phyloP scores from a whole-genome alignment of 1,140 invertebrate species.

The Ylistrum balloti region DNA sequence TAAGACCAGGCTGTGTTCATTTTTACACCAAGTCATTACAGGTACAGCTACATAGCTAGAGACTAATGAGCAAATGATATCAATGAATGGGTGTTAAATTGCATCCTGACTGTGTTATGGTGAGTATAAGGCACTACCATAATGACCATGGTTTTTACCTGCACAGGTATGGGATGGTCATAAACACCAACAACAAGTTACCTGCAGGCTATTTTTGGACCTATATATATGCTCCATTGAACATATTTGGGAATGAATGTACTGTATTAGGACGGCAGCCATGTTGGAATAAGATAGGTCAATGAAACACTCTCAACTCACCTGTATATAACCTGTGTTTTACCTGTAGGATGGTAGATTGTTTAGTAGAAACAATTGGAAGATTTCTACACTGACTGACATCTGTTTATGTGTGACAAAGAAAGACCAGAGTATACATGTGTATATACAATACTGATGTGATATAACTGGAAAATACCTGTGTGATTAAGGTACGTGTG shows the following conservation, averaged over 20 bases:
- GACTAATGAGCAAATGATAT: neutral
- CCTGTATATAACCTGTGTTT: neutral
- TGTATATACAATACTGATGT: too few relatives aligned
- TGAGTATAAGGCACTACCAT: neutral
- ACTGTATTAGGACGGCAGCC: constrained; percentile 48
- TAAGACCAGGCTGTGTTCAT: neutral
- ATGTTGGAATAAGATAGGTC: constrained; percentile 48
- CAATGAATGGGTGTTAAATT: neutral
- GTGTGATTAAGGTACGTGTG: constrained; percentile 42
- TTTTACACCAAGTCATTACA: neutral
- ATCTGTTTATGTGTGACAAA: neutral
- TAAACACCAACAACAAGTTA: constrained; percentile 10
- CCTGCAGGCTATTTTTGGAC: constrained; percentile 53
- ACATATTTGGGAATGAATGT: constrained; percentile 32
- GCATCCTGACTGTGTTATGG: neutral
- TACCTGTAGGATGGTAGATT: neutral
- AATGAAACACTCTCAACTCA: neutral
- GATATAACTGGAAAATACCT: constrained; percentile 56
- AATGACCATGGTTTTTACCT: neutral
- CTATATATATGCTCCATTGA: constrained; percentile 56
- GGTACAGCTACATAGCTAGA: neutral
- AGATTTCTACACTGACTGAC: neutral
- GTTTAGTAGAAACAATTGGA: constrained; percentile 5
- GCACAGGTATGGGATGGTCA: neutral
- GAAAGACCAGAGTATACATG: constrained; percentile 34